Conservation (phyloP, 2,888 invertebrate species). For the Apamea monoglypha region DNA sequence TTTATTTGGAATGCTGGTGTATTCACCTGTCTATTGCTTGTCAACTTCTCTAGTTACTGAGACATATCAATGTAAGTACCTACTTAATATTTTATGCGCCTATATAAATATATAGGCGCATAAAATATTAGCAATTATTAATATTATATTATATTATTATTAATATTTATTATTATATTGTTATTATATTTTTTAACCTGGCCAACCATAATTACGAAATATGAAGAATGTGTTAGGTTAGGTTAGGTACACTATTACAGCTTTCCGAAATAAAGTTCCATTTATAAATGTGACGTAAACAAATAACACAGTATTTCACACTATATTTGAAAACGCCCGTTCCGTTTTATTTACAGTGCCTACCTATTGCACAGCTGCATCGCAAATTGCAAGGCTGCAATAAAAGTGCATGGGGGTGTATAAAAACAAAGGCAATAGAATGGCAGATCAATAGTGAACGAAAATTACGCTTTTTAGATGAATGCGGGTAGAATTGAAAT, state of each 20-base stretch:
- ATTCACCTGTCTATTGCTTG: no score
- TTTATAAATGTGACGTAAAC: conserved; percentile 1
- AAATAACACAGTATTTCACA: conserved; percentile 30
- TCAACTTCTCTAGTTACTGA: neutral
- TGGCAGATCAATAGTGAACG: conserved; percentile 62
- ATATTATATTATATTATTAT: no score
- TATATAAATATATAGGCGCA: no score
- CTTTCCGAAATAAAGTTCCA: conserved; percentile 3
- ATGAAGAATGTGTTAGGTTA: no score
- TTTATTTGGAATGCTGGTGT: neutral
- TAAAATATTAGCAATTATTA: no score
- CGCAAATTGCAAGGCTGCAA: conserved; percentile 53
- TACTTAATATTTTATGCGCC: no score
- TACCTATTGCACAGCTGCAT: conserved; percentile 49
- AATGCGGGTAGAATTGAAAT: conserved; percentile 57
- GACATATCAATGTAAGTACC: neutral
- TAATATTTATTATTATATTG: no score
- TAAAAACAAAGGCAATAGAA: conserved; percentile 67
- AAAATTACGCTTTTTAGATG: conserved; percentile 59
- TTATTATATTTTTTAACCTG: no score
- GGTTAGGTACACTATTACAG: neutral
- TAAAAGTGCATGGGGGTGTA: conserved; percentile 68
- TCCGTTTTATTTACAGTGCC: conserved; percentile 62
- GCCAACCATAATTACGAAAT: no score
- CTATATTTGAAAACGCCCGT: conserved; percentile 41